Evolutionary conservation across 2,113 vertebrate genomes (phyloP).

Genomic region (Tricholaema leucomelas): DNA sequence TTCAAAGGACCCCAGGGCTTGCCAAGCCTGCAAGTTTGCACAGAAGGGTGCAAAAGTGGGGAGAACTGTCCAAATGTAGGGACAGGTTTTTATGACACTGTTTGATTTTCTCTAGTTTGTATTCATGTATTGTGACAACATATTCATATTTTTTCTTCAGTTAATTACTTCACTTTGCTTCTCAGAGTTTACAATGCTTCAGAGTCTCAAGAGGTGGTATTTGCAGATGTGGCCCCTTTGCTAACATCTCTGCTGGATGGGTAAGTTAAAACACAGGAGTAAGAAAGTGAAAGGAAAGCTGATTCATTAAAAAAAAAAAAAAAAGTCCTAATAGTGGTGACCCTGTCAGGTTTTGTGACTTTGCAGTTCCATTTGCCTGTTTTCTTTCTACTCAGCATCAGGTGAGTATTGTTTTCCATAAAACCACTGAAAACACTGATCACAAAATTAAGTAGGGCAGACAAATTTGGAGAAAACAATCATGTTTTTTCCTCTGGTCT

Average conservation of each 20-base stretch:
- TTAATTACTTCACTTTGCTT: background rate
- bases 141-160: background rate
- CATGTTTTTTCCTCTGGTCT: background rate
- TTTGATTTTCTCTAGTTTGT: background rate
- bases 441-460: background rate
- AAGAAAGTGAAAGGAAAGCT: background rate
- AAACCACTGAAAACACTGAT: background rate
- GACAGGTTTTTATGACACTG: too few species aligned
- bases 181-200: constrained; percentile 79
- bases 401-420: background rate
- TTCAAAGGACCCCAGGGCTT: too few species aligned
- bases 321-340: background rate
- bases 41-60: too few species aligned
- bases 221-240: constrained; percentile 82
- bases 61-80: too few species aligned
- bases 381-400: background rate
- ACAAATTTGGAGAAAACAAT: background rate
- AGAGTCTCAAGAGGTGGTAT: constrained; percentile 79
- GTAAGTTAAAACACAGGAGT: constrained; percentile 67
- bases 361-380: background rate
- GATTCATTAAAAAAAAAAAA: too few species aligned
- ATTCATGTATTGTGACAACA: background rate
- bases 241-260: constrained; percentile 85
- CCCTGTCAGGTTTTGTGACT: background rate
- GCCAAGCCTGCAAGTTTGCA: too few species aligned